phyloP scores from a whole-genome alignment of 2,113 vertebrate genomes.

The Toxotes jaculatrix region DNA sequence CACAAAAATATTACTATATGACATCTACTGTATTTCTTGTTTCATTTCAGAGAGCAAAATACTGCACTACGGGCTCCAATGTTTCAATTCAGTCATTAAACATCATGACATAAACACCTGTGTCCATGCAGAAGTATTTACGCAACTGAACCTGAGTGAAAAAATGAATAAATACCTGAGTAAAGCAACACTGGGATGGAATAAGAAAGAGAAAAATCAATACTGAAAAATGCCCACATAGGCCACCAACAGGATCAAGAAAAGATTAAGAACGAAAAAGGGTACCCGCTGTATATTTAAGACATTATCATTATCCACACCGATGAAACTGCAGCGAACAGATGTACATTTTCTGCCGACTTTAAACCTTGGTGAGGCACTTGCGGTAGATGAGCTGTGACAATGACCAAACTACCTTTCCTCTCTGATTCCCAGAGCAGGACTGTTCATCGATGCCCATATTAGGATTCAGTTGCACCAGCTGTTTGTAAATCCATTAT shows the following conservation, averaged over 20 bases:
- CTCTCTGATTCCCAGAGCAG: slow-evolving; percentile 17
- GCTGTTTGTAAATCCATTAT: slow-evolving; percentile 15
- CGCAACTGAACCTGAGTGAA: slow-evolving; percentile 68
- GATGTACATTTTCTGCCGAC: slow-evolving; percentile 55
- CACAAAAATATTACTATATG: slow-evolving; percentile 70
- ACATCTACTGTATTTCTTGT: slow-evolving; percentile 55
- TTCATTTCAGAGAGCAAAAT: slow-evolving; percentile 56
- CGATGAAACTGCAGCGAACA: slow-evolving; percentile 37
- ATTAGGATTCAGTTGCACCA: slow-evolving; percentile 6
- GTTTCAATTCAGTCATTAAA: slow-evolving; percentile 52
- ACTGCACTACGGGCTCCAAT: slow-evolving; percentile 60
- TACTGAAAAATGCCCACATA: slow-evolving; percentile 19
- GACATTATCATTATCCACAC: slow-evolving; percentile 10
- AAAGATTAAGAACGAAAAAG: neutral
- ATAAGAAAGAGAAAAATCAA: slow-evolving; percentile 24
- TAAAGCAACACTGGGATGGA: slow-evolving; percentile 68
- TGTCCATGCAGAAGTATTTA: slow-evolving; percentile 71
- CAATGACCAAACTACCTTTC: slow-evolving; percentile 23
- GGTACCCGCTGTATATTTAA: neutral
- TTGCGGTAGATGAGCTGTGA: slow-evolving; percentile 80
- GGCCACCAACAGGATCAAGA: slow-evolving; percentile 22
- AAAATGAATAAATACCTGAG: slow-evolving; percentile 74
- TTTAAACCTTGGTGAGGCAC: slow-evolving; percentile 81
- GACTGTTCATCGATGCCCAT: slow-evolving; percentile 5
- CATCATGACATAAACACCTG: slow-evolving; percentile 55